phyloP scores from a whole-genome alignment of 2,113 vertebrate genomes.

The Myrmophylax atrothorax region DNA sequence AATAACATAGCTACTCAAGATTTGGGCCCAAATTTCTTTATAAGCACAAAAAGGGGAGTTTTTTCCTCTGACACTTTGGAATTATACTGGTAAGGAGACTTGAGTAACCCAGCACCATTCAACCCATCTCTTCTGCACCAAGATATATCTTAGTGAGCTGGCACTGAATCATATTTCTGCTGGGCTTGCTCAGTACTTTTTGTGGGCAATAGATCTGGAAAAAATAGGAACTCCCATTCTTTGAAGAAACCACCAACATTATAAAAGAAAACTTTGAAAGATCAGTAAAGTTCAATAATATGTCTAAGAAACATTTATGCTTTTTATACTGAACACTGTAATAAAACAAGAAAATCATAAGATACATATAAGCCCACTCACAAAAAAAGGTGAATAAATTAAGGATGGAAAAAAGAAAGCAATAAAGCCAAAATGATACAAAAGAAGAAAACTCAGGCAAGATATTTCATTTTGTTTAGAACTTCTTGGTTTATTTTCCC shows the following conservation, averaged over 20 bases:
- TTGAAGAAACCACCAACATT: neutral
- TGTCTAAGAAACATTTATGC: neutral
- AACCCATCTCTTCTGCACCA: neutral
- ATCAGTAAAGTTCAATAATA: neutral
- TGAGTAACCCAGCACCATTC: neutral
- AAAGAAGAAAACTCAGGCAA: neutral
- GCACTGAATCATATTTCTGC: neutral
- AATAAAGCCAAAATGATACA: neutral
- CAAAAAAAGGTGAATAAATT: neutral
- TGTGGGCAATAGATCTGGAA: neutral
- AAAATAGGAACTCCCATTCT: neutral
- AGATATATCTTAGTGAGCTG: neutral
- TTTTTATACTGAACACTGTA: neutral
- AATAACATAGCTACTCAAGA: neutral
- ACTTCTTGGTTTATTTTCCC: neutral
- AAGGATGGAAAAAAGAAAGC: neutral
- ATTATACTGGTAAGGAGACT: neutral
- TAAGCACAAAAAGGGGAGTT: neutral
- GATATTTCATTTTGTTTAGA: neutral
- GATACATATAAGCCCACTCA: neutral
- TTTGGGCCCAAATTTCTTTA: neutral
- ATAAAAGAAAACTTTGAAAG: neutral
- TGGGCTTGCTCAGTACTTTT: neutral
- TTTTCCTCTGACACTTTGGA: neutral
- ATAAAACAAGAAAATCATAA: neutral